Percentiles rank a stretch among this genome's conserved stretches.
These are phyloP conservation scores for Rhopalosiphum padi DNA, from an alignment of 1,140 invertebrate genomes.

Conservation along the genomic window DNA sequence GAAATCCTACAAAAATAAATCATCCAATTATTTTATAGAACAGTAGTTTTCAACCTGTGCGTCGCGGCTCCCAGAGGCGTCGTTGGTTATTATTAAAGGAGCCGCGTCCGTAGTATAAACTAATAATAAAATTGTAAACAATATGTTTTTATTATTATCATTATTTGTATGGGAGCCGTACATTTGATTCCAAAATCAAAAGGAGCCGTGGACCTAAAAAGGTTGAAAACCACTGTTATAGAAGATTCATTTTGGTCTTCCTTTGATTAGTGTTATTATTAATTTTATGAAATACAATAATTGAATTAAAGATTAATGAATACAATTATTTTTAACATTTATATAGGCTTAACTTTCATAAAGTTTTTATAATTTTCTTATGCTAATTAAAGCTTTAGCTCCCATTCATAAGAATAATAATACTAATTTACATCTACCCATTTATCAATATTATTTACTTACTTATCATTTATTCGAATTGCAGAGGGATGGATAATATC, in stretches of 20 bases:
- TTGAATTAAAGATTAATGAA: too few relatives aligned
- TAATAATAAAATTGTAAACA: too few relatives aligned
- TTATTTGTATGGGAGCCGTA: too few relatives aligned
- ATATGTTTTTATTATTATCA: too few relatives aligned
- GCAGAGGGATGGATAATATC: not conserved
- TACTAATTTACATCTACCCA: not conserved
- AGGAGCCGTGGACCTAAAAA: too few relatives aligned
- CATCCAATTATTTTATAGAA: not conserved
- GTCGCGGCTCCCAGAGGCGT: too few relatives aligned
- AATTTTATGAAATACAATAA: too few relatives aligned
- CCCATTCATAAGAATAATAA: not conserved
- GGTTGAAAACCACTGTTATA: too few relatives aligned
- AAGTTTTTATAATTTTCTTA: not conserved
- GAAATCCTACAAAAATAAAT: slow-evolving; percentile 15
- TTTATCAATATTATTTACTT: not conserved
- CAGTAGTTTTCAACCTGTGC: too few relatives aligned
- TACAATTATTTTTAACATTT: not conserved
- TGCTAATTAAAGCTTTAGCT: not conserved
- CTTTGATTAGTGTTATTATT: not conserved
- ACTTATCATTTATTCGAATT: not conserved
- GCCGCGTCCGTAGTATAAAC: too few relatives aligned
- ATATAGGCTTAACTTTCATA: not conserved
- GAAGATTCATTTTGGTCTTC: not conserved
- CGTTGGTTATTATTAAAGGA: too few relatives aligned
- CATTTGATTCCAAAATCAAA: too few relatives aligned